A percentile compares a stretch with the other conserved stretches of the same genome.
Evolutionary conservation across 1,140 invertebrate species (phyloP).

Genomic region (Halesus radiatus): DNA sequence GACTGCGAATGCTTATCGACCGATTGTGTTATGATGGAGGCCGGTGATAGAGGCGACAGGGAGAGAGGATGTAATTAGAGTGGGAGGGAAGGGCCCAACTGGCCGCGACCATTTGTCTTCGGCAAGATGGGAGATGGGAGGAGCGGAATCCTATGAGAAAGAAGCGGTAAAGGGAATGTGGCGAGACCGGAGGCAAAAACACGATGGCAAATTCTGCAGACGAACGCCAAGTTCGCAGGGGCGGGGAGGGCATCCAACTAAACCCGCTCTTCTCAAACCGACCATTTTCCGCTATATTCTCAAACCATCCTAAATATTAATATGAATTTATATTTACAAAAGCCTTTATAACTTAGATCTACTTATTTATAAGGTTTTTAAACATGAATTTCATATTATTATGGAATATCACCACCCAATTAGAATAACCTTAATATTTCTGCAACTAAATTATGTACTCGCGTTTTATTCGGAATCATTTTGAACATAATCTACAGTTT

Average conservation of each 20-base stretch:
- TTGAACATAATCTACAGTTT: too few species aligned
- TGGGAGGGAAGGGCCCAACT: constrained; percentile 52
- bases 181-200: constrained; percentile 71
- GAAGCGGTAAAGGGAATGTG: constrained; percentile 67
- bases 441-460: too few species aligned
- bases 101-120: constrained; percentile 68
- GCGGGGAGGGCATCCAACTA: background rate
- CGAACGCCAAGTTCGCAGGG: constrained; percentile 50
- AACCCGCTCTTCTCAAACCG: too few species aligned
- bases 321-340: too few species aligned
- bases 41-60: constrained; percentile 51
- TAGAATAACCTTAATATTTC: too few species aligned
- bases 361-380: too few species aligned
- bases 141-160: constrained; percentile 68
- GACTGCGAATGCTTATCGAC: constrained; percentile 53
- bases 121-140: constrained; percentile 61
- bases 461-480: too few species aligned
- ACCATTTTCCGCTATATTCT: too few species aligned
- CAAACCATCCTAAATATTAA: too few species aligned
- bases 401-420: too few species aligned
- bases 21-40: constrained; percentile 53
- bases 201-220: constrained; percentile 54
- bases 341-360: too few species aligned
- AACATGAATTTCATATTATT: too few species aligned
- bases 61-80: constrained; percentile 50